Evolutionary conservation across 2,797 vertebrate genomes (phyloP).

Genomic region (Peromyscus attwateri): DNA sequence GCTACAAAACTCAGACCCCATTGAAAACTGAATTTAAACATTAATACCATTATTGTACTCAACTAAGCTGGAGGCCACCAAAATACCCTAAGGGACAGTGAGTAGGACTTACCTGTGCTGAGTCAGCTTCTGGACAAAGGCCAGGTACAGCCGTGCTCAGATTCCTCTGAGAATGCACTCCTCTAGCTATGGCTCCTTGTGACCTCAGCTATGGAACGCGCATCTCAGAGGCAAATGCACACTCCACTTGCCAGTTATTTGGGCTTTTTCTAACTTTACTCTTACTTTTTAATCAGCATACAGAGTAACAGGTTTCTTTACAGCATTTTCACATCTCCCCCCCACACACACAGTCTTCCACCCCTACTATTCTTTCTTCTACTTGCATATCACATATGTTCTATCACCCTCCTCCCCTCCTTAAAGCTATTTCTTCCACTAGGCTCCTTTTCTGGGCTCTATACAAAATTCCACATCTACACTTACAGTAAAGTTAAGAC

Average conservation of each 20-base stretch:
- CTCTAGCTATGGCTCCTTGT: not conserved
- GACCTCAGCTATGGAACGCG: conserved; percentile 10
- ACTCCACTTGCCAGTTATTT: not conserved
- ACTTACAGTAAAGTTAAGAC: not conserved
- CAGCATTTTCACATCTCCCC: not conserved
- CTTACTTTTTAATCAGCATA: not conserved
- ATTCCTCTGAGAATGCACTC: not conserved
- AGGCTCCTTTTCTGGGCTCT: not conserved
- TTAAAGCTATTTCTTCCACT: not conserved
- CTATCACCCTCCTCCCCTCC: not conserved
- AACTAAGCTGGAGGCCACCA: not conserved
- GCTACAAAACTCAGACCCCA: conserved; percentile 49
- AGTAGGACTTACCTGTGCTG: not conserved
- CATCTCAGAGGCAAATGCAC: not conserved
- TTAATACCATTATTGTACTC: not conserved
- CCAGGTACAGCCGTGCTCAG: not conserved
- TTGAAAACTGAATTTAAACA: conserved; percentile 59
- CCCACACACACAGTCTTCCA: rapidly evolving
- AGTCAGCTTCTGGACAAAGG: conserved; percentile 16
- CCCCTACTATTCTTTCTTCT: not conserved
- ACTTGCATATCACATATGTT: too few relatives aligned
- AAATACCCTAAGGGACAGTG: not conserved
- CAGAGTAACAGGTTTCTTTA: not conserved
- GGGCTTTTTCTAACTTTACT: not conserved
- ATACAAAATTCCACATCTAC: not conserved